Base-by-base conservation (phyloP, 2,797 vertebrate genomes). In the Melanotaenia pygmaea region DNA sequence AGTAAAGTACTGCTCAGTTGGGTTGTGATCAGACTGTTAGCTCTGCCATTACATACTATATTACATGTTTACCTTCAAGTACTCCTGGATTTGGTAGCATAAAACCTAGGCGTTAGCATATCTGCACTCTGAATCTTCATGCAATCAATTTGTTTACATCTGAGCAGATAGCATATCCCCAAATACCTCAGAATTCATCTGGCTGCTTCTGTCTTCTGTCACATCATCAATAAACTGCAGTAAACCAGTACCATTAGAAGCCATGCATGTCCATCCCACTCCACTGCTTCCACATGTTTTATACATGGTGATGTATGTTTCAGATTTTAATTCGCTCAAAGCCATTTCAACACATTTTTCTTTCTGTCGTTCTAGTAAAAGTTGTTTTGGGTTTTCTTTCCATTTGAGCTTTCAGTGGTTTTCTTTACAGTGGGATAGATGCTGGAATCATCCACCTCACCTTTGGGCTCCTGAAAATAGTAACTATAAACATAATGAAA, bases 181-280 rank as follows among this genome's bases (percentile, higher is more conserved):
- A 18, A 50, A 22, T 45, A 34, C 61, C 32, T 64, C 43, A 64
- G 40, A 64, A 64, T 34, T 50, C 28, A 64, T 64, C 20, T 8
- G 28, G 40, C 40, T 47, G 40, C 26, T 47, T 63, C 43, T 32
- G 40, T 26, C 28, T 32, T 30, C 61, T 64, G 43, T 64, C 51
- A 53, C 22, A 26, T 54, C 51, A 54, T 54, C 61, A 50, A 50
- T 50, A 32, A 32, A 50, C 28, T 47, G 43, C 20, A 32, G 61
- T 34, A 18, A 50, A 11, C 11, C 9, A n/a, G 61, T 32, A 32
- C 26, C 20, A 34, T 16, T 13, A 26, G 40, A 43, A 60, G 40
- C 26, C 26, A 47, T 32, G 22, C 51, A 26, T 54, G 51, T 51
- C 47, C 47, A 51, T 54, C 13, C 51, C 40, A n/a, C 32, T 26